These are phyloP conservation scores for Mus minutoides DNA, from an alignment of 2,797 vertebrate species.

Conservation along the genomic window DNA sequence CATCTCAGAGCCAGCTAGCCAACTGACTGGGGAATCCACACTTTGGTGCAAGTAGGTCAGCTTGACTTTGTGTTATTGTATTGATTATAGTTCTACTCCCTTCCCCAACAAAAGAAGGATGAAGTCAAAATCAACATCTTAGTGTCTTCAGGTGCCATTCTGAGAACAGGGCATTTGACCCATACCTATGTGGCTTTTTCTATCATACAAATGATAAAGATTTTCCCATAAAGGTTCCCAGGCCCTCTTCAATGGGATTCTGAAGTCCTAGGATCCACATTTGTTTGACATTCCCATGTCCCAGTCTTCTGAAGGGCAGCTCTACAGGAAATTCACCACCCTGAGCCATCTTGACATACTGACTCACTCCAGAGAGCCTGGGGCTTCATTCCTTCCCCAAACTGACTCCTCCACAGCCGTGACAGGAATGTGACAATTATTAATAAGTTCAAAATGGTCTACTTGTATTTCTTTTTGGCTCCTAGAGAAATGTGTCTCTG, in stretches of 20 bases:
- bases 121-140: slow-evolving; percentile 12
- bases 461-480: slow-evolving; percentile 67
- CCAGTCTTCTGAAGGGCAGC: background rate
- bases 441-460: slow-evolving; percentile 68
- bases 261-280: background rate
- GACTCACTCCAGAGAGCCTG: slow-evolving; percentile 10
- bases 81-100: background rate
- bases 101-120: background rate
- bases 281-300: background rate
- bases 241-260: background rate
- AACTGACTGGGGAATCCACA: background rate
- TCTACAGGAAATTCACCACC: background rate
- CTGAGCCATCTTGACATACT: background rate
- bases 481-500: slow-evolving; percentile 72
- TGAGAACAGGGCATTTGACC: background rate
- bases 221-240: background rate
- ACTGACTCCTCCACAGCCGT: background rate
- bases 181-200: background rate
- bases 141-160: background rate
- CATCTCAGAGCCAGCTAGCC: background rate
- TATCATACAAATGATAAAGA: background rate
- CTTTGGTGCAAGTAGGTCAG: background rate
- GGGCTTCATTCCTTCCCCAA: background rate
- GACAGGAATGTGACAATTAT: slow-evolving; percentile 68
- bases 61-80: slow-evolving; percentile 21